phyloP scores from a whole-genome alignment of 2,113 vertebrate species.

The Gymnocephalus cernua region DNA sequence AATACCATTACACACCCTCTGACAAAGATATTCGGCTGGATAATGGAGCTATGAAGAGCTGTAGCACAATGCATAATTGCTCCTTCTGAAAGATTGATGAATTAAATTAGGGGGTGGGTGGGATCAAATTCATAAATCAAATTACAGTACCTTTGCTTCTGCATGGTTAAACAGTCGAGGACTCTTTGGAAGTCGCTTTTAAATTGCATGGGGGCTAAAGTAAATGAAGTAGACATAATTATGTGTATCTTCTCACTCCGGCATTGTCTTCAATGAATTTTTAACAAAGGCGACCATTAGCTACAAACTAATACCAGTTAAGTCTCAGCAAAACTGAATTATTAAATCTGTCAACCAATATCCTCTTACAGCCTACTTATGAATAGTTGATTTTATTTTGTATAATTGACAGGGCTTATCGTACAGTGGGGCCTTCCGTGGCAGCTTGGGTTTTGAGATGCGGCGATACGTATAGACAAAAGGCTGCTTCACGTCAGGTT shows the following conservation, averaged over 20 bases:
- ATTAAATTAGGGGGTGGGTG: conserved; percentile 83
- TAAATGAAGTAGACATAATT: conserved; percentile 86
- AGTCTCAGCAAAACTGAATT: conserved; percentile 93
- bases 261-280: conserved; percentile 88
- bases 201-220: conserved; percentile 70
- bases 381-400: conserved; percentile 99
- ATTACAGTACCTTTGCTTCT: conserved; percentile 82
- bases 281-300: conserved; percentile 89
- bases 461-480: conserved; percentile 78
- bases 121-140: conserved; percentile 89
- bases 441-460: conserved; percentile 87
- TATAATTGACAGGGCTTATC: conserved; percentile 93
- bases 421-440: conserved; percentile 85
- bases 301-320: conserved; percentile 88
- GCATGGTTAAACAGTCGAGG: conserved; percentile 71
- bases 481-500: conserved; percentile 73
- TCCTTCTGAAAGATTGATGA: conserved; percentile 87
- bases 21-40: conserved; percentile 77
- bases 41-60: conserved; percentile 80
- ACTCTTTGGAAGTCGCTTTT: conserved; percentile 70
- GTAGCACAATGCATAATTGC: conserved; percentile 84
- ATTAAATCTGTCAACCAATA: conserved; percentile 93
- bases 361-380: conserved; percentile 92
- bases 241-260: conserved; percentile 83
- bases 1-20: conserved; percentile 80